Evolutionary conservation across 1,140 invertebrate species (phyloP).

Genomic region (Grapholita molesta): DNA sequence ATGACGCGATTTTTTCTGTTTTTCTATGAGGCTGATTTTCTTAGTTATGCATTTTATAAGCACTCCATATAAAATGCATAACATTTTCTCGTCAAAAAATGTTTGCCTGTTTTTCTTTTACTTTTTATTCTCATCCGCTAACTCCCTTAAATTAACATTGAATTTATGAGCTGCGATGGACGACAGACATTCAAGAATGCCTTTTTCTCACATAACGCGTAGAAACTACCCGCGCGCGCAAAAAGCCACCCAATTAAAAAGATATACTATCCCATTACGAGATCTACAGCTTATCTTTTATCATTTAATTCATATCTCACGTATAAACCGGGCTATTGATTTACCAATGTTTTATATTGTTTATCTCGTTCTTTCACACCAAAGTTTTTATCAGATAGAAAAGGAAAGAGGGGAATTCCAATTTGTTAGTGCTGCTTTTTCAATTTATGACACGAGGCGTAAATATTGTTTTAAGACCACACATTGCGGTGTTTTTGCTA

Average conservation of each 20-base stretch:
- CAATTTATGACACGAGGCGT: neutral
- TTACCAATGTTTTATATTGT: conserved; percentile 41
- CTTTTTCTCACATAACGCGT: conserved; percentile 56
- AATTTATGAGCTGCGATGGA: conserved; percentile 36
- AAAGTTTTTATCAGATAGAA: neutral
- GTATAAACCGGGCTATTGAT: conserved; percentile 30
- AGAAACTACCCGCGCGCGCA: conserved; percentile 41
- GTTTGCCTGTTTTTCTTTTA: neutral
- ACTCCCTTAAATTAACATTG: neutral
- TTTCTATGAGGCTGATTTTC: too few relatives aligned
- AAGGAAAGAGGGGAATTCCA: neutral
- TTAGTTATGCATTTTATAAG: too few relatives aligned
- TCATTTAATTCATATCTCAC: conserved; percentile 66
- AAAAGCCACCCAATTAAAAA: conserved; percentile 65
- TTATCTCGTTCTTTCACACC: neutral
- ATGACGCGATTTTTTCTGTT: too few relatives aligned
- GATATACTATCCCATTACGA: conserved; percentile 56
- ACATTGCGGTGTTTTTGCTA: neutral
- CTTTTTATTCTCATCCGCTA: too few relatives aligned
- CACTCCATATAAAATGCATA: too few relatives aligned
- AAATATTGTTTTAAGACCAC: conserved; percentile 9
- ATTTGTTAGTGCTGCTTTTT: conserved; percentile 12
- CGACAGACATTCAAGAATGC: conserved; percentile 47
- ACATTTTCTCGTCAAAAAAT: too few relatives aligned
- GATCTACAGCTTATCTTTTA: conserved; percentile 41